Percentiles rank a stretch among this genome's conserved stretches.
These are phyloP conservation scores for Campylorhamphus procurvoides DNA, from an alignment of 2,113 vertebrate genomes.

Conservation along the genomic window DNA sequence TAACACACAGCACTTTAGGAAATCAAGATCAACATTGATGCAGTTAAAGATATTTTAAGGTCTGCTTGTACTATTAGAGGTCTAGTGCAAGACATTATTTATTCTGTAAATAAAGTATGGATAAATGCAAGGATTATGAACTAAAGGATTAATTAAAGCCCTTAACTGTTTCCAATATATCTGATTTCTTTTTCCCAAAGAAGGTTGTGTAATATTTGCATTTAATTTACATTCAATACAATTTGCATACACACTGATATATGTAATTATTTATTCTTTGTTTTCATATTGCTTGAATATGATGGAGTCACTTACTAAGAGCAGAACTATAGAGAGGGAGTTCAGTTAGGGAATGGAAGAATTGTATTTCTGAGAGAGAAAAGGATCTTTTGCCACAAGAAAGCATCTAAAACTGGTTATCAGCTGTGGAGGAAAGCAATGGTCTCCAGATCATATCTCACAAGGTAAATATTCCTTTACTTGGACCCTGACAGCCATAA, in stretches of 20 bases:
- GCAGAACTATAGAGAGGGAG: not conserved
- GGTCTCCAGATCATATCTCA: not conserved
- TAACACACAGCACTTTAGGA: not conserved
- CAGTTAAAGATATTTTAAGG: not conserved
- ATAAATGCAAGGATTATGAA: constrained; percentile 54
- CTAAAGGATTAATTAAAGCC: constrained; percentile 60
- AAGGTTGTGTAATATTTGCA: constrained; percentile 15
- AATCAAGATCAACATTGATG: not conserved
- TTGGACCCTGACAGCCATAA: not conserved
- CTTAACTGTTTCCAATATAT: constrained; percentile 29
- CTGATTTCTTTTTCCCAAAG: not conserved
- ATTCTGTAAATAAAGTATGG: constrained; percentile 46
- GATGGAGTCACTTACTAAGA: not conserved
- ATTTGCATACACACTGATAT: not conserved
- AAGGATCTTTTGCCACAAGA: not conserved
- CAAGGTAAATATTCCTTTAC: not conserved
- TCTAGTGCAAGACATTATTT: not conserved
- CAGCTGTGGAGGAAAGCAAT: not conserved
- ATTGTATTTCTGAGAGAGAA: not conserved
- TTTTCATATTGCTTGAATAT: not conserved
- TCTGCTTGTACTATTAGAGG: not conserved
- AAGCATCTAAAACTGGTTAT: not conserved
- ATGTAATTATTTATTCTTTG: not conserved
- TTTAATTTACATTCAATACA: constrained; percentile 28
- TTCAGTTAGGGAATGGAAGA: not conserved